Conservation (phyloP, 2,888 invertebrate species). For the Globia sparganii region DNA sequence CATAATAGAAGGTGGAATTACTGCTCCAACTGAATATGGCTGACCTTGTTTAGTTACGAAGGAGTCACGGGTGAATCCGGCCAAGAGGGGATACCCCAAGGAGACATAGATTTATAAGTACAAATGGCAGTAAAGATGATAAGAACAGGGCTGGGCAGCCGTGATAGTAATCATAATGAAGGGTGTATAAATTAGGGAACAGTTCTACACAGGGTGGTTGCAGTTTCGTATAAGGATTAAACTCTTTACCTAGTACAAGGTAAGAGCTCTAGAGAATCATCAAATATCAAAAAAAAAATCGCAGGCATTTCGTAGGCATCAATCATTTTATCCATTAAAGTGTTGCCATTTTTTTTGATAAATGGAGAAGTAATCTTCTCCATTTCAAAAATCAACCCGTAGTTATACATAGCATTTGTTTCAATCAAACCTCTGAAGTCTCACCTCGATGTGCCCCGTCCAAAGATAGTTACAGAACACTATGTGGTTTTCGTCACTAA, state of each 20-base stretch:
- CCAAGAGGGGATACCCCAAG: background rate
- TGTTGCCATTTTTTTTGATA: too few species aligned
- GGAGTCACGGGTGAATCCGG: conserved; percentile 5
- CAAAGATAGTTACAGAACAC: background rate
- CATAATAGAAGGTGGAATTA: background rate
- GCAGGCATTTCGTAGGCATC: background rate
- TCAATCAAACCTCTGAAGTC: background rate
- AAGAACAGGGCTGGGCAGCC: background rate
- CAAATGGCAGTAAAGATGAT: background rate
- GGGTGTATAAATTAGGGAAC: background rate
- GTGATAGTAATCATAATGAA: background rate
- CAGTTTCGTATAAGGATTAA: background rate
- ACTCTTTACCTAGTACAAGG: background rate
- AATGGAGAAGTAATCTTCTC: too few species aligned
- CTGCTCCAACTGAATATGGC: background rate
- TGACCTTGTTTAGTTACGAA: conserved; percentile 20
- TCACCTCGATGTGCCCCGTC: background rate
- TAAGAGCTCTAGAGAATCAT: background rate
- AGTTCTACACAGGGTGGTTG: background rate
- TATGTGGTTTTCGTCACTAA: background rate
- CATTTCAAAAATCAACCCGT: background rate
- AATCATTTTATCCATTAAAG: background rate
- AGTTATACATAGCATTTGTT: background rate
- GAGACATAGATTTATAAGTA: background rate
- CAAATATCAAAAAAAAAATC: background rate